Conservation (phyloP, 2,113 vertebrate species). For the Burhinus bistriatus region DNA sequence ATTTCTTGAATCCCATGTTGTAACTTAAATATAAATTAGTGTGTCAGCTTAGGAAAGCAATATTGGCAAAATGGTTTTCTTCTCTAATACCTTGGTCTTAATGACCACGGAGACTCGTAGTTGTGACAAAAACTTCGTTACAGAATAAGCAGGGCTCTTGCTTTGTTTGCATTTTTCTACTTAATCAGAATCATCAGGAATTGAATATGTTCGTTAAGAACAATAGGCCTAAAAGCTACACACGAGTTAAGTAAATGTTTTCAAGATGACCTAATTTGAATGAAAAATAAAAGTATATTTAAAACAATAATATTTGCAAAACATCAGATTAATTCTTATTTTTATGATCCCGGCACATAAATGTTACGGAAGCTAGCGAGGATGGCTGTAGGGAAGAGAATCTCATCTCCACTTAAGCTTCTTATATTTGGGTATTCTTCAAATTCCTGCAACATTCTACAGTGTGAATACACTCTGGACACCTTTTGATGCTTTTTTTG, state of each 20-base stretch:
- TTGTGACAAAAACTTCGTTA: not conserved
- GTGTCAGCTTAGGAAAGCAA: not conserved
- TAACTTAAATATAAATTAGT: not conserved
- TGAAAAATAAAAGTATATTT: not conserved
- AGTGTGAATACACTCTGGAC: not conserved
- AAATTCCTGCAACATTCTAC: not conserved
- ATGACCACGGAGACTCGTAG: accelerated
- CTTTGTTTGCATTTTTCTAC: not conserved
- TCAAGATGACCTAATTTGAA: not conserved
- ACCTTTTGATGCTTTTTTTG: not conserved
- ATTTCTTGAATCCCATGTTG: not conserved
- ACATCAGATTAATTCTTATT: not conserved
- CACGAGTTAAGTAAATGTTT: not conserved
- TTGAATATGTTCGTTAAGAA: not conserved
- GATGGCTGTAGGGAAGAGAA: not conserved
- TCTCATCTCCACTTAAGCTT: not conserved
- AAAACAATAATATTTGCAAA: not conserved
- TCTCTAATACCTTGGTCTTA: not conserved
- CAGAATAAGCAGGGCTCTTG: not conserved
- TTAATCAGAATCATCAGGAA: not conserved
- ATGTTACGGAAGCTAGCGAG: not conserved
- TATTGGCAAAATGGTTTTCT: not conserved
- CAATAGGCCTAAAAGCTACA: not conserved
- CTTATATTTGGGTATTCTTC: not conserved
- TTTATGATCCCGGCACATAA: not conserved